Percentiles rank a stretch among this genome's conserved stretches.
These are phyloP conservation scores for Eidolon dupreanum DNA, from an alignment of 2,797 vertebrate genomes.

Conservation along the genomic window DNA sequence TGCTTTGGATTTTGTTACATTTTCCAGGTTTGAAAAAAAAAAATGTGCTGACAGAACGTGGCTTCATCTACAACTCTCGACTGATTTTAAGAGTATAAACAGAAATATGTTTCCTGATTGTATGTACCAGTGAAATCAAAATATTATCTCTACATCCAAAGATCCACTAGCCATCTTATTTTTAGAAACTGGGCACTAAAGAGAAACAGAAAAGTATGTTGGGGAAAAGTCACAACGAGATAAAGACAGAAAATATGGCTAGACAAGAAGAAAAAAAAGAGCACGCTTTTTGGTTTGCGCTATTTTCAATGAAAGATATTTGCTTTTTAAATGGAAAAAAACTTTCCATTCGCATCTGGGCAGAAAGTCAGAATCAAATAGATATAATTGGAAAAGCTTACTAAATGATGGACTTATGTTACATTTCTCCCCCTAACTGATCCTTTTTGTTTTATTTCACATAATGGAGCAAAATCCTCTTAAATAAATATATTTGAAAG, in stretches of 20 bases:
- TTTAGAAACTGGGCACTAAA: slow-evolving; percentile 56
- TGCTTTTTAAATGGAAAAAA: slow-evolving; percentile 69
- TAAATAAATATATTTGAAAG: slow-evolving; percentile 69
- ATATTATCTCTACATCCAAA: slow-evolving; percentile 39
- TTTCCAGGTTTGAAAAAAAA: slow-evolving; percentile 56
- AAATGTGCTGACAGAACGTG: slow-evolving; percentile 77
- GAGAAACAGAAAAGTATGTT: slow-evolving; percentile 53
- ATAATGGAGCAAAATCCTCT: slow-evolving; percentile 71
- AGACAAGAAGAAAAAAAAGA: background rate
- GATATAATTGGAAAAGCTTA: slow-evolving; percentile 79
- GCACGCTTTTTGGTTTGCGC: slow-evolving; percentile 19
- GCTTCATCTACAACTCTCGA: slow-evolving; percentile 60
- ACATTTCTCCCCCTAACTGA: slow-evolving; percentile 48
- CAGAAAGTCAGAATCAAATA: slow-evolving; percentile 82
- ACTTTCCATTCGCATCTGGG: slow-evolving; percentile 82
- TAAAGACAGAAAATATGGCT: background rate
- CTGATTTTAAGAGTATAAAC: slow-evolving; percentile 55
- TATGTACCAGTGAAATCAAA: slow-evolving; percentile 58
- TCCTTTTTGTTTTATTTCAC: slow-evolving; percentile 79
- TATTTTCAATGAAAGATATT: slow-evolving; percentile 72
- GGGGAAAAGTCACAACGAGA: slow-evolving; percentile 22
- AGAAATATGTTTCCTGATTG: slow-evolving; percentile 56
- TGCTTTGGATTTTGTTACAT: slow-evolving; percentile 63
- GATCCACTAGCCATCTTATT: slow-evolving; percentile 52
- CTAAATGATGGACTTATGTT: slow-evolving; percentile 78